A percentile compares a stretch with the other conserved stretches of the same genome.
Conservation (phyloP, 2,113 vertebrate genomes). For the Alouatta palliata region DNA sequence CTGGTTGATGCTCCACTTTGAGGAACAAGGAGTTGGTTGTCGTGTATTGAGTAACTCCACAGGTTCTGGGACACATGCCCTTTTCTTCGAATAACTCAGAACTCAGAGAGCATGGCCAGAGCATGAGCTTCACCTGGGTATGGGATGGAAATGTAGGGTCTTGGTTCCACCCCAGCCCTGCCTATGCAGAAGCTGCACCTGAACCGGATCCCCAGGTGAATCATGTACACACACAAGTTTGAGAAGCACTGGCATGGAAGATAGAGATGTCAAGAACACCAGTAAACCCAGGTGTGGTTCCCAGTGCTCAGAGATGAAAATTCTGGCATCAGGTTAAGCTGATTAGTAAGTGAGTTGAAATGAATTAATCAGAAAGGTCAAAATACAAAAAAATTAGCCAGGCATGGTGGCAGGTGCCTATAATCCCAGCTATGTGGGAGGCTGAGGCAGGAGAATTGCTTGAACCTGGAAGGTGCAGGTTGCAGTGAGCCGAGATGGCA, state of each 20-base stretch:
- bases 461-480: too few relatives aligned
- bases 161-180: background rate
- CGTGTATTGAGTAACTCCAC: background rate
- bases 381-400: too few relatives aligned
- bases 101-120: background rate
- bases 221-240: background rate
- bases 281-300: background rate
- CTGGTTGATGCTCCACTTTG: background rate
- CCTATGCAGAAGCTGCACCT: background rate
- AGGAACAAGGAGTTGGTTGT: too few relatives aligned
- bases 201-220: background rate
- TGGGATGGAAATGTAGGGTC: background rate
- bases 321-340: background rate
- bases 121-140: background rate
- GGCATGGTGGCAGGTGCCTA: fast-evolving
- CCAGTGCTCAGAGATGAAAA: background rate
- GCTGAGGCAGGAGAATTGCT: too few relatives aligned
- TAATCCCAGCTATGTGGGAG: too few relatives aligned
- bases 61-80: background rate
- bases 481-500: too few relatives aligned
- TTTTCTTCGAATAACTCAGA: background rate
- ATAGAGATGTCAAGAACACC: background rate
- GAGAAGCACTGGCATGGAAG: background rate
- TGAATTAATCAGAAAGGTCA: background rate
- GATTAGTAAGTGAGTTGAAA: background rate